These are phyloP conservation scores for Muscicapa adusta DNA, from an alignment of 2,113 vertebrate species.

Conservation along the genomic window DNA sequence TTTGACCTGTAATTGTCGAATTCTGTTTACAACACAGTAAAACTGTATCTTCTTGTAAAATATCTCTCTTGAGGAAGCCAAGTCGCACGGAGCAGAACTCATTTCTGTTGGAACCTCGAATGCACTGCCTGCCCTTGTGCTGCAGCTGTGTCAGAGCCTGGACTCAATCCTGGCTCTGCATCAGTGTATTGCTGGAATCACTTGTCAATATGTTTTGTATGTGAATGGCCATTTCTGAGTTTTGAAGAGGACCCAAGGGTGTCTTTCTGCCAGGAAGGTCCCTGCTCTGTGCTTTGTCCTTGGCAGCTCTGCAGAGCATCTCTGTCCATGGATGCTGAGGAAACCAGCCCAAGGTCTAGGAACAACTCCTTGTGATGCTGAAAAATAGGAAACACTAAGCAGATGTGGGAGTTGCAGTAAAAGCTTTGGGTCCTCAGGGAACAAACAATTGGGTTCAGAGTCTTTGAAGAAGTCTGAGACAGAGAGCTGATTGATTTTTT, in stretches of 20 bases:
- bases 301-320: not conserved
- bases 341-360: not conserved
- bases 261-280: not conserved
- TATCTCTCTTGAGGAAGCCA: not conserved
- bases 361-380: not conserved
- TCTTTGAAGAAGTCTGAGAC: conserved; percentile 20
- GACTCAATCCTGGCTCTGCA: not conserved
- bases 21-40: conserved; percentile 13
- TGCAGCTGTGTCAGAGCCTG: not conserved
- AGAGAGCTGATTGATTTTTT: not conserved
- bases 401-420: conserved; percentile 16
- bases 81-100: not conserved
- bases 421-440: conserved; percentile 22
- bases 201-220: not conserved
- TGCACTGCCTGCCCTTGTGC: not conserved
- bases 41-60: not conserved
- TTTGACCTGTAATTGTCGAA: conserved; percentile 4
- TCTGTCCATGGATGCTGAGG: not conserved
- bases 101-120: not conserved
- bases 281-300: not conserved
- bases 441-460: not conserved
- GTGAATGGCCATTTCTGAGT: not conserved
- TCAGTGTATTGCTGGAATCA: not conserved
- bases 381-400: conserved; percentile 11
- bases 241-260: not conserved